Base-by-base conservation (phyloP, 2,888 invertebrate genomes). In the Orchesella flavescens region DNA sequence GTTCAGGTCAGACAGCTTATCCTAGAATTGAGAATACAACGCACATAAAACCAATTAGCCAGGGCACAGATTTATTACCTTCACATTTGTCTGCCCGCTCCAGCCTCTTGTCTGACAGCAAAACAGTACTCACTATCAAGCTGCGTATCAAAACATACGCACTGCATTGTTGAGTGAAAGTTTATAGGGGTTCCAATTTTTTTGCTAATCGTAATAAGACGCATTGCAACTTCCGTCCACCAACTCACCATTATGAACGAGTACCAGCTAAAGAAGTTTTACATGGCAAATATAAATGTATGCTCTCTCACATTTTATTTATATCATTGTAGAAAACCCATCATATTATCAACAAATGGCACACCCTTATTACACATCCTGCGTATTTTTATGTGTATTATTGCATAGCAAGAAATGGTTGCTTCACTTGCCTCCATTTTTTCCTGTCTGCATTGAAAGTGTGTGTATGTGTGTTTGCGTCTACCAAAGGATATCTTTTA, bases 1-100 rank as follows among this genome's bases (percentile, higher is more conserved):
- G 77, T 86, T 68, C 68, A 86, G 79, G 66, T 77, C 84, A 59
- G 86, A 87, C 44, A 85, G 82, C 43, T 73, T 76, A 81, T 83
- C 84, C 87, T 87, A 61, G 53, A 21, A 43, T 84, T 78, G 81
- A 65, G 75, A 57, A 85, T 85, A 75, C 82, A 76, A 85, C 59
- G 82, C 85, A 85, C 85, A 85, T 85, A 85, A 85, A 85, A 83
- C 83, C 85, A 85, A 85, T 85, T 85, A 85, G 83, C 75, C 66
- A 74, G 55, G 72, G 83, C 83, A 75, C 76, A 79, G 85, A 85
- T 85, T 85, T 85, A 85, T 85, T 74, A 71, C 85, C 69, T 43
- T 9, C 74, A 74, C 77, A 77, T 77, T 77, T 77, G 59, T 77
- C 68, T 72, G 73, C 65, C 65, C 44, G 43, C 13, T 43, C 44